A percentile compares a stretch with the other conserved stretches of the same genome.
Conservation (phyloP, 2,113 vertebrate genomes). For the Erythrocercus mccallii region DNA sequence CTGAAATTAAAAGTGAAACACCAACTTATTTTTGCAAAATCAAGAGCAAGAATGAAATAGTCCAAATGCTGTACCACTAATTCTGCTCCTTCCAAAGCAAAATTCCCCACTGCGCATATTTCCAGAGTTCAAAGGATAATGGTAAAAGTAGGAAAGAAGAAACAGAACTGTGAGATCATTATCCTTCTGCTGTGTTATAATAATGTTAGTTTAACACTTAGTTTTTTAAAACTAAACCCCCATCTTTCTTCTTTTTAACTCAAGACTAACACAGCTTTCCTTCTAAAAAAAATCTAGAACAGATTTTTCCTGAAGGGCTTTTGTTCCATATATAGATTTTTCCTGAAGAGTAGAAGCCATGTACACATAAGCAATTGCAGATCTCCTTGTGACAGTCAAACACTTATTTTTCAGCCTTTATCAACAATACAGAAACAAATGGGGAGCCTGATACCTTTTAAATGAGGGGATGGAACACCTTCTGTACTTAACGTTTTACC, state of each 20-base stretch:
- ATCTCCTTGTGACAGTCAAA: not conserved
- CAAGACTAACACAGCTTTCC: not conserved
- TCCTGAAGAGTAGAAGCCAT: not conserved
- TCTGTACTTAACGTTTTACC: not conserved
- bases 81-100: not conserved
- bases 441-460: not conserved
- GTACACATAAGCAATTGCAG: not conserved
- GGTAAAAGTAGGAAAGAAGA: not conserved
- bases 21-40: not conserved
- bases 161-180: not conserved
- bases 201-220: not conserved
- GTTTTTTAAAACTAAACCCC: not conserved
- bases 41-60: not conserved
- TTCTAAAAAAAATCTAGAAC: not conserved
- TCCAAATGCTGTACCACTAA: fast-evolving
- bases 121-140: not conserved
- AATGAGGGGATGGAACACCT: not conserved
- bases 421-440: not conserved
- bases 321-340: not conserved
- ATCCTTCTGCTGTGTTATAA: not conserved
- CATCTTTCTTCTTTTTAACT: not conserved
- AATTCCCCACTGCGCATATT: not conserved
- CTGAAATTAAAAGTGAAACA: not conserved
- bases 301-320: not conserved
- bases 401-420: not conserved